Base-by-base conservation (phyloP, 2,797 vertebrate species). In the Geotrypetes seraphini region DNA sequence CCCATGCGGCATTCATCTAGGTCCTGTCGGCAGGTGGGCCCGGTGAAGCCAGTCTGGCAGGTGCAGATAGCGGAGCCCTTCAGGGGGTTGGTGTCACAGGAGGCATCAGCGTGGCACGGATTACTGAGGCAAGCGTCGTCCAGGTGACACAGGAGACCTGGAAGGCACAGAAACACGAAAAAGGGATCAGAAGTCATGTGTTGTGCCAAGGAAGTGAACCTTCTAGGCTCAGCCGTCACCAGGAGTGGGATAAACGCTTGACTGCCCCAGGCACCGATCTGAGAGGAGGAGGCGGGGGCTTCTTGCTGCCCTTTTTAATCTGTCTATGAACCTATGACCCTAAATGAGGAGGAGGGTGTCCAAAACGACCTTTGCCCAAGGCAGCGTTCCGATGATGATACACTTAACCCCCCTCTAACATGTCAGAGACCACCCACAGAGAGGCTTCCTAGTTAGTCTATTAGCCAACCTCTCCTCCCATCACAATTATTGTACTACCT, bases 81-180 rank as follows among this genome's bases (percentile, higher is more conserved):
- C 3, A 62, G 31, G 12, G 61, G 67, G 17, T 71, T 66, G 25
- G 65, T 74, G 31, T 69, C 72, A 33, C 72, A 75, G 13, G 61
- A 60, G 12, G 75, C 72, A 6, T 50, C 57, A 4, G 24, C 20
- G 1, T 76, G 75, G 41, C 75, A 78, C 0, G 66, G 72, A 40
- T 54, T 60, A 30, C 51, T 68, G 27, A 66, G 43, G 24, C 72
- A 78, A 27, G 43, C 39, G 25, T 78, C 72, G n/a, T 66, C 51
- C 38, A 68, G 47, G 19, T 75, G 66, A 31, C 72, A 78, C 28
- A 72, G 47, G 14, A 75, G 63, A 4, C 75, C 75, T 75, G 25
- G 7, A 17, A n/a, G n/a, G n/a, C 5, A 5, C 7, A 6, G 3
- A 10, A 6, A n/a, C 11, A 14, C 11, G 10, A 36, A 15, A 19